A percentile compares a stretch with the other conserved stretches of the same genome.
These are phyloP conservation scores for Coracopsis vasa DNA, from an alignment of 2,113 vertebrate species.

Conservation along the genomic window DNA sequence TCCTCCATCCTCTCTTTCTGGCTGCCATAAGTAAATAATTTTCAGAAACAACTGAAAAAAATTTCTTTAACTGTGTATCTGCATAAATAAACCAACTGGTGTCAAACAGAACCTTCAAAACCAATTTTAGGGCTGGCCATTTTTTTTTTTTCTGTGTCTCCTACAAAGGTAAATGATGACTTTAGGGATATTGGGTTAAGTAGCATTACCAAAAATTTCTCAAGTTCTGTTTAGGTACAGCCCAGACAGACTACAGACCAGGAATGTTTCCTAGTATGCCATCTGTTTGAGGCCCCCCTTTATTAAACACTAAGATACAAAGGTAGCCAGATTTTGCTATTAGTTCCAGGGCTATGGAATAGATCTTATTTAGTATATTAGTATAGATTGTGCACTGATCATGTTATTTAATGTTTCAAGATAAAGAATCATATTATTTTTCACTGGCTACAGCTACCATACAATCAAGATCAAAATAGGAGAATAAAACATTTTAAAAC, in stretches of 20 bases:
- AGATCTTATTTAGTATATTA: not conserved
- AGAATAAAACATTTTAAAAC: not conserved
- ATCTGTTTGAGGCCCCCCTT: rapidly evolving
- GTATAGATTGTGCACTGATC: not conserved
- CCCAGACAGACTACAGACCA: not conserved
- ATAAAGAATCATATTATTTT: not conserved
- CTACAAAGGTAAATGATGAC: not conserved
- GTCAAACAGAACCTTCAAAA: not conserved
- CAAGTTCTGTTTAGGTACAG: not conserved
- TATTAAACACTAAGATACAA: not conserved
- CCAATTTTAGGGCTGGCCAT: not conserved
- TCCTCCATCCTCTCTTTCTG: not conserved
- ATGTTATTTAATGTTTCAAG: not conserved
- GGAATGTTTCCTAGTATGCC: not conserved
- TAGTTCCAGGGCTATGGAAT: not conserved
- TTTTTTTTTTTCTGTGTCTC: not conserved
- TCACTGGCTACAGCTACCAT: not conserved
- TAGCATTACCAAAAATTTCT: not conserved
- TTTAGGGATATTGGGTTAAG: not conserved
- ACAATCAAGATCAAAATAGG: not conserved
- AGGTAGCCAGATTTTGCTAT: not conserved
- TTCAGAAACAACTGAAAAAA: not conserved
- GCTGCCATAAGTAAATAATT: not conserved
- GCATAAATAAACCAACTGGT: not conserved
- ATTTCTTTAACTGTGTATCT: not conserved